Evolutionary conservation across 2,113 vertebrate species (phyloP).

Genomic region (Atractosteus spatula): DNA sequence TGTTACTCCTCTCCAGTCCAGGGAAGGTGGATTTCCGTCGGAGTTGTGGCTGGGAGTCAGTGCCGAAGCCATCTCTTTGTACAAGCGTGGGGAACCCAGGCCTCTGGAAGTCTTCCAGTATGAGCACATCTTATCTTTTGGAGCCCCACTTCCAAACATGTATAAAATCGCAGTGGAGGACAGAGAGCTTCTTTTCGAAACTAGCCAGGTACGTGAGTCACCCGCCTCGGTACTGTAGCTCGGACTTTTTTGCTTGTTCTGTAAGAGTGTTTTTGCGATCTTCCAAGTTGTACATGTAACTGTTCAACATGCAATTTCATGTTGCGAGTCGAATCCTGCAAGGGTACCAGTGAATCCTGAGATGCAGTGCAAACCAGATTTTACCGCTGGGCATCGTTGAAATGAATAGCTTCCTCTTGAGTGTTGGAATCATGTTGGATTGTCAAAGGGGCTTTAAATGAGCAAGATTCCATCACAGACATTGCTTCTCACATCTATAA

Average conservation of each 20-base stretch:
- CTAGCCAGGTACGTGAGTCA: constrained; percentile 74
- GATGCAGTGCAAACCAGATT: too few species aligned
- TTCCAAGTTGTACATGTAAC: too few species aligned
- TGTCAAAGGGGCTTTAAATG: too few species aligned
- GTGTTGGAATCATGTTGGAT: too few species aligned
- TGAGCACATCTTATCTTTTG: constrained; percentile 92
- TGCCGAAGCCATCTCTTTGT: constrained; percentile 85
- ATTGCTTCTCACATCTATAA: too few species aligned
- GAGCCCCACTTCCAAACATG: constrained; percentile 82
- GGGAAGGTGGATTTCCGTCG: constrained; percentile 82
- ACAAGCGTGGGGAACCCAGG: constrained; percentile 87
- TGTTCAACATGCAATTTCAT: too few species aligned
- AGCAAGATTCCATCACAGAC: too few species aligned
- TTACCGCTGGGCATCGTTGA: too few species aligned
- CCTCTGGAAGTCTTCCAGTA: constrained; percentile 91
- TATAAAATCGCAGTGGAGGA: constrained; percentile 94
- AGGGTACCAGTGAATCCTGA: too few species aligned
- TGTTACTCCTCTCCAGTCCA: constrained; percentile 60
- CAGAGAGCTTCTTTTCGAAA: constrained; percentile 89
- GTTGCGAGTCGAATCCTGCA: too few species aligned
- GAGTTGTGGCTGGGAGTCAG: constrained; percentile 93
- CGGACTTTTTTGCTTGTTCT: background rate
- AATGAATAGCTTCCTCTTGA: too few species aligned
- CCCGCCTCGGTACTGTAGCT: background rate
- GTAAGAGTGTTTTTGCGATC: background rate